Base-by-base conservation (phyloP, 2,888 invertebrate genomes). In the Melinaea menophilus region DNA sequence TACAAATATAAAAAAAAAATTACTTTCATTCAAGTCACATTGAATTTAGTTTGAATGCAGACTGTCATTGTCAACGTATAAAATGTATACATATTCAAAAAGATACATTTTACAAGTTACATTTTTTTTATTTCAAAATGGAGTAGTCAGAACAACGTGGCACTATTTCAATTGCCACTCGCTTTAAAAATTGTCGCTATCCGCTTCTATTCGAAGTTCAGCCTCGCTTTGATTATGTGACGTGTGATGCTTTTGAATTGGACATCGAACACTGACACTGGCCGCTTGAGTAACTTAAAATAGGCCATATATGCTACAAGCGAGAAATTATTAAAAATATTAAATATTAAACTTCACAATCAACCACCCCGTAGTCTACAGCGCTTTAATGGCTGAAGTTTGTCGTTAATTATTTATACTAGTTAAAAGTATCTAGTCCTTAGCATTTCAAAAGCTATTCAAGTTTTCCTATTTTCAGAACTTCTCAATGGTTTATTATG, bases 191-290 rank as follows among this genome's bases (percentile, higher is more conserved):
- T n/a, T n/a, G n/a, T n/a, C n/a, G n/a, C n/a, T n/a, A n/a, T n/a
- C n/a, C n/a, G n/a, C n/a, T n/a, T n/a, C n/a, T n/a, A n/a, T n/a
- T n/a, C n/a, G n/a, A n/a, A n/a, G n/a, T n/a, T n/a, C n/a, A n/a
- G n/a, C n/a, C n/a, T n/a, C n/a, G 68, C 68, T 66, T 68, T 68
- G 63, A 68, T 68, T 66, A 64, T 67, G 61, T 64, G 68, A 68
- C 62, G 66, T 63, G 61, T 56, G 63, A 63, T 68, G 64, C 62
- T 63, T 64, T 51, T 66, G 61, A 66, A 65, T 68, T 62, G 58
- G 55, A 35, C 55, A 59, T 37, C 57, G 64, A 61, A 62, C 59
- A 60, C 58, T 37, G 60, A 56, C 51, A 62, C 48, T 58, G 22
- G 22, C 55, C 47, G 11, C 54, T 22, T 57, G n/a, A 41, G 22